These are phyloP conservation scores for Spodoptera frugiperda DNA, from an alignment of 1,140 invertebrate species.

Conservation along the genomic window DNA sequence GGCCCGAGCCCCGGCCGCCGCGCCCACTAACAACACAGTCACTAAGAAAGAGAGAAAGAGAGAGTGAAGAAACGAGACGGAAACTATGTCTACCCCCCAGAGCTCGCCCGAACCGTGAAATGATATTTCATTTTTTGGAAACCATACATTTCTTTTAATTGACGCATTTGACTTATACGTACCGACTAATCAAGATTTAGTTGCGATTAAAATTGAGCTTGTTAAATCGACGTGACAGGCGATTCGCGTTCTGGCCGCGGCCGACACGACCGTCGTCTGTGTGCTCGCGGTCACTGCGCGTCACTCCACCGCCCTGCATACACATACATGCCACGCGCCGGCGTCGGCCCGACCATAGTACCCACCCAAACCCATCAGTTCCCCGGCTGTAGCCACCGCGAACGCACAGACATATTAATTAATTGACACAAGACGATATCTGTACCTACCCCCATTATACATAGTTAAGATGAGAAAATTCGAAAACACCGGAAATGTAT, in stretches of 20 bases:
- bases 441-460: conserved; percentile 75
- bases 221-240: conserved; percentile 78
- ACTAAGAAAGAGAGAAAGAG: conserved; percentile 52
- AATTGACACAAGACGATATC: conserved; percentile 83
- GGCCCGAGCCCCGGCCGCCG: conserved; percentile 11
- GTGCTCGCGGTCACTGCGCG: conserved; percentile 45
- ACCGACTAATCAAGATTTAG: conserved; percentile 73
- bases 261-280: conserved; percentile 49
- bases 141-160: conserved; percentile 66
- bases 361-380: neutral
- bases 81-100: conserved; percentile 57
- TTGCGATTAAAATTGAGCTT: conserved; percentile 82
- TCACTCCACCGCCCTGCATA: no score
- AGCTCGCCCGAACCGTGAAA: conserved; percentile 48
- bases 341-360: neutral
- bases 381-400: conserved; percentile 16
- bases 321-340: no score
- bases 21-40: conserved; percentile 56
- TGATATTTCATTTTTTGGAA: conserved; percentile 29
- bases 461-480: conserved; percentile 74
- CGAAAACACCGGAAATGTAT: conserved; percentile 75
- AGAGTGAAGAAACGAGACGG: conserved; percentile 38
- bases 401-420: conserved; percentile 52
- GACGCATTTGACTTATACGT: conserved; percentile 81
- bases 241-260: conserved; percentile 52